Conservation (phyloP, 1,140 invertebrate genomes). For the Octopus sinensis region DNA sequence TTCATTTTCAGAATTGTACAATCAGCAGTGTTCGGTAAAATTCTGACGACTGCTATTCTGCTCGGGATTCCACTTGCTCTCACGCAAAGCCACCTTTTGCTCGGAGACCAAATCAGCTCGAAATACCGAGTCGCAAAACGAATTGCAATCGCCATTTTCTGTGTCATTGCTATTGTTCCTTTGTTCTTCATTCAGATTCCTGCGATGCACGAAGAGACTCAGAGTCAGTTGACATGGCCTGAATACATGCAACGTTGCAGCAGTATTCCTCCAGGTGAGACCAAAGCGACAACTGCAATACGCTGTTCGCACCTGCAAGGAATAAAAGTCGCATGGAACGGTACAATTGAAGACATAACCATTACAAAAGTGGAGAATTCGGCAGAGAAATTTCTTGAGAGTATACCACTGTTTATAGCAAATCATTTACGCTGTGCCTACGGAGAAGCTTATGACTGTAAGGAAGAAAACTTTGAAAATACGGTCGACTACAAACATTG, state of each 20-base stretch:
- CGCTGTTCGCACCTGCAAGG: constrained; percentile 38
- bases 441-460: constrained; percentile 37
- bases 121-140: constrained; percentile 36
- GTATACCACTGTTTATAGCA: constrained; percentile 39
- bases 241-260: constrained; percentile 37
- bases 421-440: constrained; percentile 45
- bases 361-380: constrained; percentile 43
- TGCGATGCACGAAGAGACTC: constrained; percentile 21
- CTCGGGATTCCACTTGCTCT: constrained; percentile 38
- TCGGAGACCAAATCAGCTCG: constrained; percentile 40
- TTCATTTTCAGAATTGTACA: constrained; percentile 34
- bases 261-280: constrained; percentile 17
- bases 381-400: constrained; percentile 36
- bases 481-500: constrained; percentile 32
- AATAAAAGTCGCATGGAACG: constrained; percentile 41
- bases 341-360: constrained; percentile 30
- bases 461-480: constrained; percentile 28
- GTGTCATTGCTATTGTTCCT: constrained; percentile 40
- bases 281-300: constrained; percentile 22
- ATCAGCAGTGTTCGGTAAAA: constrained; percentile 43
- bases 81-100: constrained; percentile 42
- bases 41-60: constrained; percentile 40
- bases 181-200: constrained; percentile 43
- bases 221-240: constrained; percentile 30
- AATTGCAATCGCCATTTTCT: constrained; percentile 43